These are phyloP conservation scores for Adelognathus sp. DNA, from an alignment of 2,888 invertebrate species.

Conservation along the genomic window DNA sequence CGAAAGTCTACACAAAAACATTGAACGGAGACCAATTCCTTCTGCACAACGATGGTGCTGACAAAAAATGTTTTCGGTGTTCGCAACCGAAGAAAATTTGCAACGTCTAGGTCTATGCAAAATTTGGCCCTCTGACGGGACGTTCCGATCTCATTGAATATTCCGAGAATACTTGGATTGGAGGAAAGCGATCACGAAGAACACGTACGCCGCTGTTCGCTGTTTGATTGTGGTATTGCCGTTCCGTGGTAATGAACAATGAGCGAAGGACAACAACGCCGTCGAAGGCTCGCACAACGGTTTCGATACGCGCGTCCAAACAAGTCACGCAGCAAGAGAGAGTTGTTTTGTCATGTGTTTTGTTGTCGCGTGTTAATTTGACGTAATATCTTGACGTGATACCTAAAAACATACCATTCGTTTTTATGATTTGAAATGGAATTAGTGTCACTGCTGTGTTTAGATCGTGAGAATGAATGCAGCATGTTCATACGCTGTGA, in stretches of 20 bases:
- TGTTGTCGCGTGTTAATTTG: no score
- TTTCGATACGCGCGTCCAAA: not conserved
- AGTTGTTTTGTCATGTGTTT: not conserved
- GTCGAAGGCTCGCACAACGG: not conserved
- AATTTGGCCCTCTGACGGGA: conserved; percentile 47
- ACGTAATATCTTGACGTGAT: no score
- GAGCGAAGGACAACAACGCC: conserved; percentile 6
- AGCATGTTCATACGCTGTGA: no score
- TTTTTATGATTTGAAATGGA: no score
- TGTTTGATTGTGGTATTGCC: not conserved
- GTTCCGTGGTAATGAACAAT: not conserved
- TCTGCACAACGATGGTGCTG: not conserved
- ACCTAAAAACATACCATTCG: no score
- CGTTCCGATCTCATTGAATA: conserved; percentile 7
- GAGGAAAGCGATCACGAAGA: not conserved
- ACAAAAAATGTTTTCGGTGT: conserved; percentile 12
- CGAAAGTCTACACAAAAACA: not conserved
- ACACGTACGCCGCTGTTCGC: not conserved
- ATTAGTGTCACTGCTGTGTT: no score
- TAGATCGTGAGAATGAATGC: no score
- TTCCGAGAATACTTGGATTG: not conserved
- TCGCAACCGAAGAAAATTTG: conserved; percentile 15
- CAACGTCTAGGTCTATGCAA: not conserved
- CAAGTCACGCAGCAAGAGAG: not conserved
- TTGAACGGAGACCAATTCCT: not conserved